Base-by-base conservation (phyloP, 2,113 vertebrate genomes). In the Cacatua alba region DNA sequence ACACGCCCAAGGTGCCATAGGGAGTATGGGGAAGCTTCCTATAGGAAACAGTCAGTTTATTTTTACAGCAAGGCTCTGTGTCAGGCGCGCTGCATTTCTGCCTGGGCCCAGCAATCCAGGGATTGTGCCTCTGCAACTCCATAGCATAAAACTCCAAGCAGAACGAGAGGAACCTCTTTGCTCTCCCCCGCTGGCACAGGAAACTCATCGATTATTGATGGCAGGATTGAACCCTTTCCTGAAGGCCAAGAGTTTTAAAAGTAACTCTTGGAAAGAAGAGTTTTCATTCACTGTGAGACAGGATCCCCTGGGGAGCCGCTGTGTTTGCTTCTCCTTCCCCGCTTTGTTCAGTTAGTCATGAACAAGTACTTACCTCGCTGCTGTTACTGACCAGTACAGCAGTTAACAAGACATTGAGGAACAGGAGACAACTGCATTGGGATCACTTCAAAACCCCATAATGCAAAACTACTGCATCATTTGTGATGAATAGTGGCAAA, bases 11-110 rank as follows among this genome's bases (percentile, higher is more conserved):
- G 64, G 72, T 28, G 46, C 41, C 15, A 16, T 1, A 41, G 39
- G 70, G 48, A 82, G 43, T 3, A 7, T 35, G 62, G 35, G 43
- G 75, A 33, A 51, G 35, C 13, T 72, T 46, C 21, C 67, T 43
- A 0, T 0, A 23, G 39, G 63, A 76, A 75, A 59, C 9, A 24
- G 35, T 59, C 33, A 35, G 33, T 59, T n/a, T n/a, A 15, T 35
- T 24, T 59, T 35, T 35, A 59, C 28, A 44, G 25, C 63, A 20
- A 23, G 24, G 29, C 19, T 78, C 43, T 2, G 0, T 8, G 7
- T 55, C 59, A 59, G 65, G 20, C 0, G 1, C 2, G 5, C 41
- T 31, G n/a, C 5, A 2, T 13, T 71, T 43, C 60, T 3, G 4
- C 39, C 64, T 33, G 62, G 39, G 71, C 60, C 89, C 5, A 2